phyloP scores from a whole-genome alignment of 2,113 vertebrate species.

The Bubo scandiacus region DNA sequence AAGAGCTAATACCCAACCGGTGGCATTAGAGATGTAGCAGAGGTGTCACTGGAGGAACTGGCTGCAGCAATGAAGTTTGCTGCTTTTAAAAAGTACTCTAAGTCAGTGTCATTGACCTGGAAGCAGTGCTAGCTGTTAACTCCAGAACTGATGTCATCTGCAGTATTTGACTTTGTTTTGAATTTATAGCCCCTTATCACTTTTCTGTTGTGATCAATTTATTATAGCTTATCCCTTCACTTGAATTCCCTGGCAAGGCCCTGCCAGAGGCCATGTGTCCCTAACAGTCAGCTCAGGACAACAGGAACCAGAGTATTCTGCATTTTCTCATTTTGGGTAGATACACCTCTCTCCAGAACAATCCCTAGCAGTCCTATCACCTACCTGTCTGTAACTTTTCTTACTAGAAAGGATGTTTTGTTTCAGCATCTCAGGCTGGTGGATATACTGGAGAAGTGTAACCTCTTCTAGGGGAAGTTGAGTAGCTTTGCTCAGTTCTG shows the following conservation, averaged over 20 bases:
- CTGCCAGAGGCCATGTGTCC: background rate
- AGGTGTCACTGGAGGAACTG: background rate
- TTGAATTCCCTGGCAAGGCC: background rate
- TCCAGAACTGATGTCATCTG: background rate
- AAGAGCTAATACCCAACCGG: fast-evolving
- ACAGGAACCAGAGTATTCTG: background rate
- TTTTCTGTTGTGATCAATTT: background rate
- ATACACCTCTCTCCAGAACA: background rate
- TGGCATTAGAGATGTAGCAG: background rate
- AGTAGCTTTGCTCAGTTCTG: background rate
- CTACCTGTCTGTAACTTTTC: background rate
- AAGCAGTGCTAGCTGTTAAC: background rate
- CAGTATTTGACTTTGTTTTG: background rate
- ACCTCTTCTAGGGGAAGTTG: background rate
- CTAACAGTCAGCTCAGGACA: background rate
- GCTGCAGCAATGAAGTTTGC: background rate
- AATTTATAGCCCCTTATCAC: background rate
- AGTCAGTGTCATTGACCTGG: background rate
- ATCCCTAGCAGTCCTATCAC: background rate
- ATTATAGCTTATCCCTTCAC: background rate
- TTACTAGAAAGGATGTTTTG: background rate
- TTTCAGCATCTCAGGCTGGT: background rate
- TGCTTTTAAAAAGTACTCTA: background rate
- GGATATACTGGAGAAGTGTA: background rate
- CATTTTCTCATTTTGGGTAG: background rate